Conservation (phyloP, 2,113 vertebrate genomes). For the Ailuropoda melanoleuca region DNA sequence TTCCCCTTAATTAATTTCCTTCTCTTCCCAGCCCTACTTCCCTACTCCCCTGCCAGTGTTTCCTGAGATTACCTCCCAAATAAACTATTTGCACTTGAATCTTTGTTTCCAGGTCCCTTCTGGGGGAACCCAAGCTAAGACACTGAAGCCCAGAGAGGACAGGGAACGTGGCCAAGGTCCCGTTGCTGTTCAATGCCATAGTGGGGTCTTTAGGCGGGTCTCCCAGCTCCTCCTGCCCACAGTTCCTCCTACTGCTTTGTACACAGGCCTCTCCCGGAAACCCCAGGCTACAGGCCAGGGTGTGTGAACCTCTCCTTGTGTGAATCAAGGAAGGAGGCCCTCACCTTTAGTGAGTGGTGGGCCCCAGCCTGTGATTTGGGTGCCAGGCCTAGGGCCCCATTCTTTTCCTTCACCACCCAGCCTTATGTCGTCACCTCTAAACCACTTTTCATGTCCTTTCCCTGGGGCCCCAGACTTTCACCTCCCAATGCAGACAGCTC, state of each 20-base stretch:
- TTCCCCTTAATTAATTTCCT: not conserved
- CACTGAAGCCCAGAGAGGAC: not conserved
- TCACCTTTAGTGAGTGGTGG: not conserved
- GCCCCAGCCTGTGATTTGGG: not conserved
- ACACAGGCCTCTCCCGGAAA: not conserved
- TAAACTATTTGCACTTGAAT: not conserved
- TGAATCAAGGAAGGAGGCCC: not conserved
- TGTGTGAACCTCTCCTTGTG: not conserved
- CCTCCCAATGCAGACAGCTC: not conserved
- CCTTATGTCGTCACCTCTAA: not conserved
- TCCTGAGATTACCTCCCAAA: not conserved
- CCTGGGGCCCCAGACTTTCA: not conserved
- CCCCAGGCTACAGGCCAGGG: not conserved
- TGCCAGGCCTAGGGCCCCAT: not conserved
- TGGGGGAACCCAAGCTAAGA: not conserved
- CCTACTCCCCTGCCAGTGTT: not conserved
- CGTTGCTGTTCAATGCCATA: not conserved
- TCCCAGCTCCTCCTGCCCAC: not conserved
- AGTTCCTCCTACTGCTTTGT: not conserved
- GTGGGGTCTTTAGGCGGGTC: not conserved
- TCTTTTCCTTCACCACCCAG: not conserved
- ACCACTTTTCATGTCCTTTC: not conserved
- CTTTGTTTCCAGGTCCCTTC: not conserved
- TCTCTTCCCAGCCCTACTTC: not conserved
- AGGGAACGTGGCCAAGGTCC: not conserved